These are phyloP conservation scores for Ellobium chinense DNA, from an alignment of 2,888 invertebrate genomes.

Conservation along the genomic window DNA sequence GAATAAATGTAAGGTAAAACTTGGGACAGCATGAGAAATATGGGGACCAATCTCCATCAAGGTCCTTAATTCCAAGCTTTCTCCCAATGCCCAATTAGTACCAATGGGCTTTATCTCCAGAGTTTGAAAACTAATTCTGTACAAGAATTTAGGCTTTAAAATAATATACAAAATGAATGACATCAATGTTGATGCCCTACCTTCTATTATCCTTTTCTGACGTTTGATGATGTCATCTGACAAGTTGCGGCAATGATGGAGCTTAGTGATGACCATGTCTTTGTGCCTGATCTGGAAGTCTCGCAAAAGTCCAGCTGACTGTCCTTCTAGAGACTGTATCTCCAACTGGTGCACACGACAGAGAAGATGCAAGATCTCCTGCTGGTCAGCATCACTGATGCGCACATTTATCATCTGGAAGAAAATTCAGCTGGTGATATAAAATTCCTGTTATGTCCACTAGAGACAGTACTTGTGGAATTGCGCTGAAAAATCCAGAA, in stretches of 20 bases:
- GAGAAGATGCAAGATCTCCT: constrained; percentile 91
- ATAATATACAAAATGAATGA: neutral
- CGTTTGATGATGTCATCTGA: constrained; percentile 95
- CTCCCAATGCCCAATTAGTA: too few relatives aligned
- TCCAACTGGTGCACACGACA: constrained; percentile 96
- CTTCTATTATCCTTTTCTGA: constrained; percentile 91
- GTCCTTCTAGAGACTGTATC: constrained; percentile 91
- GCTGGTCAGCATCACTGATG: constrained; percentile 92
- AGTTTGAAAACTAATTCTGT: too few relatives aligned
- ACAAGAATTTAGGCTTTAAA: too few relatives aligned
- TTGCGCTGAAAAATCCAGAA: too few relatives aligned
- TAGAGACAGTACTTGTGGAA: too few relatives aligned
- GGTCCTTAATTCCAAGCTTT: too few relatives aligned
- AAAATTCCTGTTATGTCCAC: too few relatives aligned
- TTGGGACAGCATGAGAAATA: too few relatives aligned
- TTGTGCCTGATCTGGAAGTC: constrained; percentile 92
- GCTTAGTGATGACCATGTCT: constrained; percentile 89
- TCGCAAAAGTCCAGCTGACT: constrained; percentile 90
- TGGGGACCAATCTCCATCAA: too few relatives aligned
- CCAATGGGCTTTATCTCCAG: too few relatives aligned
- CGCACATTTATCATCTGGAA: constrained; percentile 89
- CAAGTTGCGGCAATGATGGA: constrained; percentile 90
- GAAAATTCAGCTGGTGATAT: too few relatives aligned
- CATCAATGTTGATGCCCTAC: constrained; percentile 81
- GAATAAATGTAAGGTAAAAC: too few relatives aligned